A percentile compares a stretch with the other conserved stretches of the same genome.
Conservation (phyloP, 2,797 vertebrate species). For the Acanthornis magna region DNA sequence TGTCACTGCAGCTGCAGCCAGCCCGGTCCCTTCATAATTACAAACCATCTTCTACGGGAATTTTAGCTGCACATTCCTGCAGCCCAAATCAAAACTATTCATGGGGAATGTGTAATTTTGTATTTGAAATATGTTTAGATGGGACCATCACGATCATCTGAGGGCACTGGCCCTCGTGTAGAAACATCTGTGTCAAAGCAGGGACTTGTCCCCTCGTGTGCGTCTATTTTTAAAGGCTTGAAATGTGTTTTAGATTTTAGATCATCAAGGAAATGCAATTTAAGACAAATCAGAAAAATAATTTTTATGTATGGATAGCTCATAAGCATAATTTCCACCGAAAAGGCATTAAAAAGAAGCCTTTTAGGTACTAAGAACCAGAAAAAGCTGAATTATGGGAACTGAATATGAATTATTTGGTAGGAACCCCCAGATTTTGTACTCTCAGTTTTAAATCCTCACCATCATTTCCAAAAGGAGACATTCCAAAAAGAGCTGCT, state of each 20-base stretch:
- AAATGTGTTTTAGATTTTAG: neutral
- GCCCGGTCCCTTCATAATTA: neutral
- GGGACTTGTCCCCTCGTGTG: neutral
- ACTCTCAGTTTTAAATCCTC: neutral
- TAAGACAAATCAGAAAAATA: neutral
- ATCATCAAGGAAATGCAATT: neutral
- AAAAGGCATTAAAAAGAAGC: neutral
- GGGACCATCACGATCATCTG: neutral
- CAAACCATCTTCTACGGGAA: neutral
- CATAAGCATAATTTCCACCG: neutral
- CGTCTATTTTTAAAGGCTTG: neutral
- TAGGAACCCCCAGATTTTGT: neutral
- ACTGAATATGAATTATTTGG: too few species aligned
- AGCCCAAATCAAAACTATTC: neutral
- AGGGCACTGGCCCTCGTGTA: neutral
- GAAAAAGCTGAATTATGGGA: neutral
- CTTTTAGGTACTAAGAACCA: neutral
- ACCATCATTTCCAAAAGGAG: neutral
- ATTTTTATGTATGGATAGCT: neutral
- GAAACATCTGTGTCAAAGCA: neutral
- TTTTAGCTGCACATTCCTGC: neutral
- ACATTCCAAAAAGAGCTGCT: rapidly evolving
- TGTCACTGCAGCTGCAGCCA: neutral
- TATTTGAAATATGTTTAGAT: neutral
- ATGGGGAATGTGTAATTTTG: neutral